Conservation (phyloP, 2,797 vertebrate genomes). For the Sciurus carolinensis region DNA sequence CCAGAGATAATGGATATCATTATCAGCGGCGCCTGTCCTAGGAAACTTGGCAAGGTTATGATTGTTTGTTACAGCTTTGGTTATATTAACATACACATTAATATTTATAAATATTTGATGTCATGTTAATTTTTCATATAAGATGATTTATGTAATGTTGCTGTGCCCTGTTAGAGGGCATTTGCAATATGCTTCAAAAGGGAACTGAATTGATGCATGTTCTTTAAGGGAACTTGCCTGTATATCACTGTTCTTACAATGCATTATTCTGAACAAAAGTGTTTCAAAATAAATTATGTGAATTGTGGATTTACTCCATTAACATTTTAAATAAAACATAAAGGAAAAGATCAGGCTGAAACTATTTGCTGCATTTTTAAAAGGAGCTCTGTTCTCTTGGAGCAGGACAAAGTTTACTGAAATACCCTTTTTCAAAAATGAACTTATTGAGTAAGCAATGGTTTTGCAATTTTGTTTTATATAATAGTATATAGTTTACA, state of each 20-base stretch:
- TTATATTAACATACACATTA: constrained; percentile 94
- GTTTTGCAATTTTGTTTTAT: constrained; percentile 69
- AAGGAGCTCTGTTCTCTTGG: constrained; percentile 81
- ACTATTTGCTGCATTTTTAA: constrained; percentile 83
- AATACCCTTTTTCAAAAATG: constrained; percentile 78
- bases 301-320: constrained; percentile 90
- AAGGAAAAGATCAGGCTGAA: constrained; percentile 85
- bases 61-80: constrained; percentile 93
- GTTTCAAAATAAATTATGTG: constrained; percentile 90
- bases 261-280: constrained; percentile 88
- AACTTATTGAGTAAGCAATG: constrained; percentile 57
- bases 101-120: constrained; percentile 95
- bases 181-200: constrained; percentile 88
- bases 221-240: constrained; percentile 88
- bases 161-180: constrained; percentile 91
- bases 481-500: neutral
- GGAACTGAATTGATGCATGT: constrained; percentile 88
- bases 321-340: constrained; percentile 92
- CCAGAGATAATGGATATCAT: constrained; percentile 93
- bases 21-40: constrained; percentile 92
- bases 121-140: constrained; percentile 94
- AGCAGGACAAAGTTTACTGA: constrained; percentile 78
- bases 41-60: constrained; percentile 93
- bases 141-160: constrained; percentile 92
- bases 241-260: constrained; percentile 86